These are phyloP conservation scores for Melanargia galathea DNA, from an alignment of 2,888 invertebrate species.

Conservation along the genomic window DNA sequence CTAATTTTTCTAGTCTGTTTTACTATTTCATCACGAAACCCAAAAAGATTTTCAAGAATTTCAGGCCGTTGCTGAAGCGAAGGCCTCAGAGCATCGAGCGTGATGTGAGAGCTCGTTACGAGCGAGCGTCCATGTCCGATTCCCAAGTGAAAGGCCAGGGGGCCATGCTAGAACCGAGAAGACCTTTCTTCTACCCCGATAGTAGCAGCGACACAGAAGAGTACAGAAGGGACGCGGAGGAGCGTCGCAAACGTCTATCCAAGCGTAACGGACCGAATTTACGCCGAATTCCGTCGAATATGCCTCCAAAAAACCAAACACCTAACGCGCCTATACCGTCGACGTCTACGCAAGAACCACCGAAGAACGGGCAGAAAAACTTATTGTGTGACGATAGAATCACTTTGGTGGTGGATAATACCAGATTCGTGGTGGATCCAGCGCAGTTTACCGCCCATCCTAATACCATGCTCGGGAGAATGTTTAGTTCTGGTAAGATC, in stretches of 20 bases:
- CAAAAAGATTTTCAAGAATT: background rate
- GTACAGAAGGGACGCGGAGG: slow-evolving; percentile 85
- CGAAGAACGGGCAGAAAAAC: slow-evolving; percentile 61
- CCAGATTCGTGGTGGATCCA: slow-evolving; percentile 93
- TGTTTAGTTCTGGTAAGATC: slow-evolving; percentile 93
- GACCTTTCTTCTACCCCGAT: slow-evolving; percentile 80
- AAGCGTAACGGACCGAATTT: slow-evolving; percentile 68
- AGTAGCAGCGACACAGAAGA: slow-evolving; percentile 95
- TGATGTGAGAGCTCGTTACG: slow-evolving; percentile 71
- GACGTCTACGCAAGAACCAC: slow-evolving; percentile 63
- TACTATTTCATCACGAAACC: slow-evolving; percentile 35
- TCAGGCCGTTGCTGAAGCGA: slow-evolving; percentile 26
- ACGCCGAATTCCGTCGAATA: slow-evolving; percentile 55
- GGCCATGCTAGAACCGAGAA: slow-evolving; percentile 56
- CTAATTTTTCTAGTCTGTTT: no score
- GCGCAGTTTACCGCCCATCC: slow-evolving; percentile 96
- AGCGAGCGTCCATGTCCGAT: slow-evolving; percentile 73
- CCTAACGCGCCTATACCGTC: slow-evolving; percentile 63
- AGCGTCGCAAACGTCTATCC: slow-evolving; percentile 83
- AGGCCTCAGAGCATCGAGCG: slow-evolving; percentile 54
- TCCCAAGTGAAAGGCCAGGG: slow-evolving; percentile 50
- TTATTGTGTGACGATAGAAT: slow-evolving; percentile 87
- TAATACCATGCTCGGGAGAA: slow-evolving; percentile 99
- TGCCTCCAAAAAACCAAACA: slow-evolving; percentile 69
- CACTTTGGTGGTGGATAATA: slow-evolving; percentile 97